Conservation (phyloP, 2,113 vertebrate species). For the Cathartes aura region DNA sequence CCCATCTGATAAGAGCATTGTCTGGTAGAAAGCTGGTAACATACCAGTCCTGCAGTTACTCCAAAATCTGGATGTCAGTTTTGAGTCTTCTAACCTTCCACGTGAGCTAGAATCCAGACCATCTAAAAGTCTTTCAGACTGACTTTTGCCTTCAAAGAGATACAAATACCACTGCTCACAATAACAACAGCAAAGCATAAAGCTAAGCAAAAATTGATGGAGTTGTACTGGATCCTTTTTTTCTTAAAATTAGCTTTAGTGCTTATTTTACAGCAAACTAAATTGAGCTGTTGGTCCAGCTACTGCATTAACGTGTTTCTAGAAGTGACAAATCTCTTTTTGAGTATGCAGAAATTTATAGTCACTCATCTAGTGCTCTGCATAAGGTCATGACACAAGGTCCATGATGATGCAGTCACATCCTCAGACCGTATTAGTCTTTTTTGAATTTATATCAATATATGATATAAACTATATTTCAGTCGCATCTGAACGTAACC, state of each 20-base stretch:
- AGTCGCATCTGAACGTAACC: neutral
- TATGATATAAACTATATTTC: neutral
- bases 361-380: neutral
- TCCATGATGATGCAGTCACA: neutral
- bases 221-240: neutral
- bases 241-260: neutral
- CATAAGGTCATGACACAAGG: neutral
- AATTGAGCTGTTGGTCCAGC: neutral
- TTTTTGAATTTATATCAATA: neutral
- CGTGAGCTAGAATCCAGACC: neutral
- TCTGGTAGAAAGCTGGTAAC: neutral
- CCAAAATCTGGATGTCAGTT: neutral
- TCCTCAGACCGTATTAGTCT: neutral
- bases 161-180: rapidly evolving
- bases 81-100: neutral
- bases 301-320: neutral
- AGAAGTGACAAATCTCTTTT: neutral
- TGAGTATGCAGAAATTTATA: neutral
- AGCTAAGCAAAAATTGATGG: neutral
- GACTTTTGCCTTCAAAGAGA: neutral
- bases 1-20: neutral
- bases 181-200: neutral
- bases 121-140: neutral
- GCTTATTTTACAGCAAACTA: neutral
- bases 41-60: neutral